A percentile compares a stretch with the other conserved stretches of the same genome.
These are phyloP conservation scores for Bubalus kerabau DNA, from an alignment of 2,113 vertebrate species.

Conservation along the genomic window DNA sequence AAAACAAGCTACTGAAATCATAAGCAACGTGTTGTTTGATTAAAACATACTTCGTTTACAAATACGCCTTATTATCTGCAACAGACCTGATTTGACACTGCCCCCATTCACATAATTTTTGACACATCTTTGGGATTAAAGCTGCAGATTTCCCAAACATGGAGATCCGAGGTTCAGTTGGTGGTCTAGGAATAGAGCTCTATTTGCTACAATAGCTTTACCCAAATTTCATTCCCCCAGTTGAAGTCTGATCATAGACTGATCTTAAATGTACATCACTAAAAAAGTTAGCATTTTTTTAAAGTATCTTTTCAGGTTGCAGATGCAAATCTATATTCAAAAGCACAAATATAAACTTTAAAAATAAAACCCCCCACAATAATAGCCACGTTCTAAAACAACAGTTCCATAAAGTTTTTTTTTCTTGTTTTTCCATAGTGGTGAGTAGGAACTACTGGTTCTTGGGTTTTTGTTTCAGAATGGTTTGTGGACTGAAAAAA, in stretches of 20 bases:
- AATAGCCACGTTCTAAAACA: conserved; percentile 33
- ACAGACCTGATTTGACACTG: not conserved
- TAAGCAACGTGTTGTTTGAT: not conserved
- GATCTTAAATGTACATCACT: conserved; percentile 32
- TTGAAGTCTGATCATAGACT: conserved; percentile 7
- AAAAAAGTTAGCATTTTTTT: conserved; percentile 30
- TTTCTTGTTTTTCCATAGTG: not conserved
- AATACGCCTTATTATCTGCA: conserved; percentile 17
- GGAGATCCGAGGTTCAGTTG: conserved; percentile 20
- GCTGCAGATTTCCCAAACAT: not conserved
- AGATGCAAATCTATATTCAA: conserved; percentile 23
- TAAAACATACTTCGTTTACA: conserved; percentile 31
- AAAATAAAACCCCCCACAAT: conserved; percentile 22
- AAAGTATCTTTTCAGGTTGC: conserved; percentile 39
- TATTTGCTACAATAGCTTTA: conserved; percentile 33
- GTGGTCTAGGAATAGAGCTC: not conserved
- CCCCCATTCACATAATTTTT: not conserved
- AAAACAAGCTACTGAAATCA: conserved; percentile 33
- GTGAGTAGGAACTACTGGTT: conserved; percentile 47
- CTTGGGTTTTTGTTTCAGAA: conserved; percentile 56
- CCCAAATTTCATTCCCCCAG: conserved; percentile 21
- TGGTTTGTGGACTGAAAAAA: conserved; percentile 57
- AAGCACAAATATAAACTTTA: conserved; percentile 45
- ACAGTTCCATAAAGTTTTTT: conserved; percentile 9
- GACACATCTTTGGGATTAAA: conserved; percentile 31